phyloP scores from a whole-genome alignment of 2,888 invertebrate genomes.

The Drosophila mettleri region DNA sequence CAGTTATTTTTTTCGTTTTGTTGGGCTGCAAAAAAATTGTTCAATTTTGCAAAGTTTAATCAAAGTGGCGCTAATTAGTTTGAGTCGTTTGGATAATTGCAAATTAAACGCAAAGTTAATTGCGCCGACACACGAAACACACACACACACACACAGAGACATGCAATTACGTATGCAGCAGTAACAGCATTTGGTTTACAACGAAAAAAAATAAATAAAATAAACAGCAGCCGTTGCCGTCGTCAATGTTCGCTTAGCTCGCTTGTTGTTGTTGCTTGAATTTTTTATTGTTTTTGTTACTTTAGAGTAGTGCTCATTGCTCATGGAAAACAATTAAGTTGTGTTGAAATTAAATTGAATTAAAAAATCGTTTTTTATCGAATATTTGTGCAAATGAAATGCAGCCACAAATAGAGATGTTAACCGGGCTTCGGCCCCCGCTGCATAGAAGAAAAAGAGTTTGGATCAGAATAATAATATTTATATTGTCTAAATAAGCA shows the following conservation, averaged over 20 bases:
- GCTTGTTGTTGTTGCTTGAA: conserved; percentile 25
- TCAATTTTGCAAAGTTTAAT: conserved; percentile 73
- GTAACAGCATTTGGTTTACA: conserved; percentile 49
- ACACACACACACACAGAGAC: conserved; percentile 26
- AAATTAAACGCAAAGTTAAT: conserved; percentile 80
- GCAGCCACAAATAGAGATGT: conserved; percentile 55
- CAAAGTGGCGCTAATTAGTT: conserved; percentile 82
- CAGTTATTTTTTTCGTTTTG: conserved; percentile 2
- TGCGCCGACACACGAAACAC: conserved; percentile 77
- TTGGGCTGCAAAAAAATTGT: conserved; percentile 36
- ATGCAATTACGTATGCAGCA: conserved; percentile 58
- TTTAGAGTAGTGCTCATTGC: conserved; percentile 30
- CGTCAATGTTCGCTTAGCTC: conserved; percentile 39
- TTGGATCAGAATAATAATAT: conserved; percentile 15
- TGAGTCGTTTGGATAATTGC: conserved; percentile 81
- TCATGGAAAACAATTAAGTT: conserved; percentile 69
- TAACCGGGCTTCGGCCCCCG: conserved; percentile 2
- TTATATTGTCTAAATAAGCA: conserved; percentile 12
- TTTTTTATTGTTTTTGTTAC: conserved; percentile 27
- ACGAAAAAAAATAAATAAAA: conserved; percentile 42
- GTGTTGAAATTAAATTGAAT: conserved; percentile 71
- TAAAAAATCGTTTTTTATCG: conserved; percentile 60
- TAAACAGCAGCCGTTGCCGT: conserved; percentile 39
- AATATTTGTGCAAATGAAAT: conserved; percentile 65
- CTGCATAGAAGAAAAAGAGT: conserved; percentile 3